Conservation (phyloP, 2,888 invertebrate genomes). For the Netelia virgata region DNA sequence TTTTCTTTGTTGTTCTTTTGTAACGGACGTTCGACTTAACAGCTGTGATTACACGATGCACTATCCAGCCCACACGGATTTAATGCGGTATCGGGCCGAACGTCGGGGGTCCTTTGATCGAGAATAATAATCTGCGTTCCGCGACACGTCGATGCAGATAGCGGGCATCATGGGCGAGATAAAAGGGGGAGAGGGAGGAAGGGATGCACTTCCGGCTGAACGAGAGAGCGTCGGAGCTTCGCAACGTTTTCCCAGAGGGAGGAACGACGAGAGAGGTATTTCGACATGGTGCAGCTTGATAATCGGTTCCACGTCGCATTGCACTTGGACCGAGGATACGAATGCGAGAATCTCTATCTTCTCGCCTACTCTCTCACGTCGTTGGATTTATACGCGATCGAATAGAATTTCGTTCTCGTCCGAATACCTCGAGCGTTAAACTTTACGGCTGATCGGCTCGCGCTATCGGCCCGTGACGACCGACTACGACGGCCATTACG, state of each 20-base stretch:
- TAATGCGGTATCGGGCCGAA: constrained; percentile 38
- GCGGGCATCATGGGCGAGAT: not conserved
- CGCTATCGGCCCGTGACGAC: constrained; percentile 57
- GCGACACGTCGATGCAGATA: constrained; percentile 45
- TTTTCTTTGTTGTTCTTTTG: constrained; percentile 9
- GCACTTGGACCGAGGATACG: constrained; percentile 44
- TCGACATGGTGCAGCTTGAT: constrained; percentile 54
- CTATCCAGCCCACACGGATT: constrained; percentile 42
- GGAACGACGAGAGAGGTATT: constrained; percentile 34
- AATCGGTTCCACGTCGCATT: constrained; percentile 62
- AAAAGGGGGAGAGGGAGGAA: constrained; percentile 17
- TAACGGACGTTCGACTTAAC: constrained; percentile 41
- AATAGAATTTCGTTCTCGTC: constrained; percentile 59
- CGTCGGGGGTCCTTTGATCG: constrained; percentile 60
- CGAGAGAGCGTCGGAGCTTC: constrained; percentile 52
- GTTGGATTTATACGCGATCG: constrained; percentile 42
- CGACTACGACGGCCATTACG: constrained; percentile 26
- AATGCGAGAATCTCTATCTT: constrained; percentile 1
- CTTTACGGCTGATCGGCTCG: constrained; percentile 57
- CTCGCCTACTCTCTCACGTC: constrained; percentile 9
- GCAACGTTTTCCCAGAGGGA: constrained; percentile 39
- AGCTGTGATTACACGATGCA: constrained; percentile 1
- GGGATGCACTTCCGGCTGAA: constrained; percentile 67
- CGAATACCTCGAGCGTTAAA: constrained; percentile 67
- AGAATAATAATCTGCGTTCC: constrained; percentile 61